phyloP scores from a whole-genome alignment of 2,888 invertebrate species.

The Dromius quadrimaculatus region DNA sequence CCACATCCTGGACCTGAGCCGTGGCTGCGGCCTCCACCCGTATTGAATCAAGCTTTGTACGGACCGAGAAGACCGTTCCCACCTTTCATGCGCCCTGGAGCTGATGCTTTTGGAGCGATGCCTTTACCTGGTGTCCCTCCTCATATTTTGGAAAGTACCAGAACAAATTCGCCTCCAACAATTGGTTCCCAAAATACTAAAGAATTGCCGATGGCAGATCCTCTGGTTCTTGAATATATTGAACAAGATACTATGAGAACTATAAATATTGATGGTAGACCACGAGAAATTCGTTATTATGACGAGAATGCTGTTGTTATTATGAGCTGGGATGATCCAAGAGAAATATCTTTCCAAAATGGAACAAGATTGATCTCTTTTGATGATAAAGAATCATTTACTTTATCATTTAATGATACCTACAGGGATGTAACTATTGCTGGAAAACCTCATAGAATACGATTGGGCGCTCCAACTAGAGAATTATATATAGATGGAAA shows the following conservation, averaged over 20 bases:
- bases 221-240: conserved; percentile 68
- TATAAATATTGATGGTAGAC: conserved; percentile 84
- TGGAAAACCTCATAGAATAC: conserved; percentile 80
- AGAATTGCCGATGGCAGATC: conserved; percentile 66
- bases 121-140: conserved; percentile 34
- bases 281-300: conserved; percentile 87
- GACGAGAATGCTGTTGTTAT: conserved; percentile 87
- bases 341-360: conserved; percentile 87
- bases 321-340: conserved; percentile 86
- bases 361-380: conserved; percentile 81
- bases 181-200: conserved; percentile 54
- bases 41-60: conserved; percentile 54
- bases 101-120: conserved; percentile 9
- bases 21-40: conserved; percentile 43
- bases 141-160: conserved; percentile 41
- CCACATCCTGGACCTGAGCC: conserved; percentile 56
- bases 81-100: conserved; percentile 35
- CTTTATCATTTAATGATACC: conserved; percentile 74
- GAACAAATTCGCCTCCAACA: conserved; percentile 50
- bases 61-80: conserved; percentile 65
- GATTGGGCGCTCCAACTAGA: conserved; percentile 91
- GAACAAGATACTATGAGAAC: conserved; percentile 80
- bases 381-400: conserved; percentile 80
- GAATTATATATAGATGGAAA: conserved; percentile 91
- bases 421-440: conserved; percentile 81